Evolutionary conservation across 2,888 invertebrate genomes (phyloP).

Genomic region (Microctonus hyperodae): DNA sequence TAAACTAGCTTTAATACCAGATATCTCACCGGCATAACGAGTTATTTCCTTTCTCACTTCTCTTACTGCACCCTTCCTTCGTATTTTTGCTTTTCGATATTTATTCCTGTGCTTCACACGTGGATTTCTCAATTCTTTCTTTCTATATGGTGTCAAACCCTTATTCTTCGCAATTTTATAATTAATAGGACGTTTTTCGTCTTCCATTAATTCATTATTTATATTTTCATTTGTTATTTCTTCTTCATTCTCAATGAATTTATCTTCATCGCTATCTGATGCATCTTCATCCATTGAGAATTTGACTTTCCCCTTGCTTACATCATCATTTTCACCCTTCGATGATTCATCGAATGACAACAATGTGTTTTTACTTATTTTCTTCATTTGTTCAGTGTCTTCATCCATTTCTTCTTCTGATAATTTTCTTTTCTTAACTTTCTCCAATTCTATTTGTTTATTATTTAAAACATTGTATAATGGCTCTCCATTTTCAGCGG

Average conservation of each 20-base stretch:
- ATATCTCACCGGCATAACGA: constrained; percentile 90
- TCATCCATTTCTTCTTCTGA: constrained; percentile 1
- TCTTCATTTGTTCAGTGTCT: constrained; percentile 35
- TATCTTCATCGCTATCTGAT: constrained; percentile 20
- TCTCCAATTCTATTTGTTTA: not conserved
- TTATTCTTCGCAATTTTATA: constrained; percentile 97
- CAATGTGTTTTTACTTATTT: constrained; percentile 32
- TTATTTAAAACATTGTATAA: constrained; percentile 52
- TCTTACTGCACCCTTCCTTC: constrained; percentile 92
- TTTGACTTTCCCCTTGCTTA: constrained; percentile 21
- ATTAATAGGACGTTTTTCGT: constrained; percentile 82
- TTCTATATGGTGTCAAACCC: constrained; percentile 88
- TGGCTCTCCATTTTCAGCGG: constrained; percentile 64
- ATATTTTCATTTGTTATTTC: constrained; percentile 27
- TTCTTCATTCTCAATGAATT: constrained; percentile 42
- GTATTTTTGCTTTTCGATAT: constrained; percentile 89
- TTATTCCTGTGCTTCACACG: constrained; percentile 94
- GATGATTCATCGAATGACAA: constrained; percentile 43
- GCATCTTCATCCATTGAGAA: constrained; percentile 24
- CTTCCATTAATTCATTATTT: constrained; percentile 53
- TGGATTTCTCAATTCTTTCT: constrained; percentile 93
- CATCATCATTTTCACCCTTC: constrained; percentile 40
- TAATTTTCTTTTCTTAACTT: not conserved
- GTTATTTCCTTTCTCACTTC: constrained; percentile 81
- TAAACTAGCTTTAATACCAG: constrained; percentile 90